These are phyloP conservation scores for Volucella inflata DNA, from an alignment of 2,888 invertebrate species.

Conservation along the genomic window DNA sequence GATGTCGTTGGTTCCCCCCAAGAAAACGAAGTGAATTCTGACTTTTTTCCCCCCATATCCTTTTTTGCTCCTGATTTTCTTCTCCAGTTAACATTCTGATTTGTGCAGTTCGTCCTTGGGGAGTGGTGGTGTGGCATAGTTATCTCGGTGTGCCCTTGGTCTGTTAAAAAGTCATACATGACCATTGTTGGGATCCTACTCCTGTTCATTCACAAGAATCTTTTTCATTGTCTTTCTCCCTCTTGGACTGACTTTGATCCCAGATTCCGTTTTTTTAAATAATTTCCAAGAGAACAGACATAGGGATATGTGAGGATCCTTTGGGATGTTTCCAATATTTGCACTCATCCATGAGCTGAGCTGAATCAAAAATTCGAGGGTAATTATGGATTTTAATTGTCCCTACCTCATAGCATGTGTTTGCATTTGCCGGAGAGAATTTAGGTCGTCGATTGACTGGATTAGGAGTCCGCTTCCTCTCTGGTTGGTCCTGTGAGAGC, in stretches of 20 bases:
- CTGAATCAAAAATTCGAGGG: slow-evolving; percentile 41
- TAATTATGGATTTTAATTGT: slow-evolving; percentile 71
- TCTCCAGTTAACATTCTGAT: slow-evolving; percentile 31
- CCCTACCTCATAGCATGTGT: slow-evolving; percentile 31
- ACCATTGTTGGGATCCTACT: background rate
- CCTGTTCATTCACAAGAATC: background rate
- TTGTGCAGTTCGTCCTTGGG: slow-evolving; percentile 30
- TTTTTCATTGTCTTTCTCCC: slow-evolving; percentile 34
- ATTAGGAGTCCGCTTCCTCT: background rate
- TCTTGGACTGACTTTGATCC: background rate
- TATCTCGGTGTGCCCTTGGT: slow-evolving; percentile 8
- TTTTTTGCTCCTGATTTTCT: slow-evolving; percentile 36
- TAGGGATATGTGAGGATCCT: slow-evolving; percentile 7
- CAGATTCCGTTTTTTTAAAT: slow-evolving; percentile 8
- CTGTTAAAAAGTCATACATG: slow-evolving; percentile 40
- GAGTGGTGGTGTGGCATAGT: slow-evolving; percentile 18
- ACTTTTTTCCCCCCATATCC: slow-evolving; percentile 2
- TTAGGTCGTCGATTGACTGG: slow-evolving; percentile 53
- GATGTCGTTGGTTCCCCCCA: slow-evolving; percentile 53
- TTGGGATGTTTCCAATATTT: slow-evolving; percentile 61
- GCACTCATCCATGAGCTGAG: slow-evolving; percentile 40
- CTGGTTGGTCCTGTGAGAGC: slow-evolving; percentile 40
- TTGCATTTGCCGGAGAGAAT: slow-evolving; percentile 43
- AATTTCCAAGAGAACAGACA: slow-evolving; percentile 45
- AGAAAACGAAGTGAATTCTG: slow-evolving; percentile 11